Evolutionary conservation across 2,888 invertebrate species (phyloP).

Genomic region (Dromius quadrimaculatus): DNA sequence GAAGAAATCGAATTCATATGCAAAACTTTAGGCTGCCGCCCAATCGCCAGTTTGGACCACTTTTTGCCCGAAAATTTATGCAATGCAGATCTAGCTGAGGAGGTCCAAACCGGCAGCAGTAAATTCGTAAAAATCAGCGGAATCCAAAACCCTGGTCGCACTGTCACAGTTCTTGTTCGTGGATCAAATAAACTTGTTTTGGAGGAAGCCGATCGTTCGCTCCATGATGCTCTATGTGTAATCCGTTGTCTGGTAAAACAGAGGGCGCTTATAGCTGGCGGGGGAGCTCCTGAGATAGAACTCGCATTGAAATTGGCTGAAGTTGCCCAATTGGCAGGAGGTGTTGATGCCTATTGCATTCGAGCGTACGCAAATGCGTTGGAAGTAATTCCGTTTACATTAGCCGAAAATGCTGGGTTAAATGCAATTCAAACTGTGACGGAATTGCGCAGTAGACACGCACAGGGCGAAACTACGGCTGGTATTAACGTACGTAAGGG

Average conservation of each 20-base stretch:
- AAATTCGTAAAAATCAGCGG: constrained; percentile 84
- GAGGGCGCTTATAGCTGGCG: constrained; percentile 92
- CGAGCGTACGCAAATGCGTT: constrained; percentile 96
- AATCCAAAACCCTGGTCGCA: constrained; percentile 85
- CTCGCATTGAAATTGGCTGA: constrained; percentile 86
- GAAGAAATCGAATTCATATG: constrained; percentile 99
- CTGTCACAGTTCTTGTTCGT: constrained; percentile 92
- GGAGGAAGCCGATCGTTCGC: constrained; percentile 83
- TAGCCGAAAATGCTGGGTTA: constrained; percentile 86
- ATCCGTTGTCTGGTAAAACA: constrained; percentile 97
- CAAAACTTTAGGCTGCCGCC: constrained; percentile 93
- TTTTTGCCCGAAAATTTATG: constrained; percentile 93
- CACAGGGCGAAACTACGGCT: constrained; percentile 84
- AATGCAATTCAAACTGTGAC: constrained; percentile 83
- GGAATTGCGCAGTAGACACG: constrained; percentile 94
- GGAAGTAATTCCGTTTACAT: constrained; percentile 91
- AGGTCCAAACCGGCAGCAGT: constrained; percentile 87
- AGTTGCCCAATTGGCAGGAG: constrained; percentile 85
- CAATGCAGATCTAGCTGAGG: constrained; percentile 93
- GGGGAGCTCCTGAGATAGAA: constrained; percentile 98
- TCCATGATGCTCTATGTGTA: constrained; percentile 89
- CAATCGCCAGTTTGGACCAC: constrained; percentile 98
- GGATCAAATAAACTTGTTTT: constrained; percentile 87
- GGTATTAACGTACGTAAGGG: constrained; percentile 98
- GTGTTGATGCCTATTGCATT: constrained; percentile 95